A percentile compares a stretch with the other conserved stretches of the same genome.
These are phyloP conservation scores for Drosophila sordidapex DNA, from an alignment of 2,888 invertebrate species.

Conservation along the genomic window DNA sequence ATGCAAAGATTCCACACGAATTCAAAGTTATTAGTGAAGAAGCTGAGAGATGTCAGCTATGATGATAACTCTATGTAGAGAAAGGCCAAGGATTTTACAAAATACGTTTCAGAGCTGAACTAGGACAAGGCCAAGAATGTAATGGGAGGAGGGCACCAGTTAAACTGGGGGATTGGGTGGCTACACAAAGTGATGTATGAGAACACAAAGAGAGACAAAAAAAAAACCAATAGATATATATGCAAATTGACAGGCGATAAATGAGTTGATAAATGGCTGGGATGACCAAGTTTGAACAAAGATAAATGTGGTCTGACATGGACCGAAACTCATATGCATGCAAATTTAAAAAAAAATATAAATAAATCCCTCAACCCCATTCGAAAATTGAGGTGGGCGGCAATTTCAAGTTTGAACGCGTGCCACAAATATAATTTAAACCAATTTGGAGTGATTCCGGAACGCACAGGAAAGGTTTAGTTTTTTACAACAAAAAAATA, in stretches of 20 bases:
- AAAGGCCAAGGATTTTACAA: conserved; percentile 7
- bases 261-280: conserved; percentile 19
- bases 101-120: neutral
- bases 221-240: conserved; percentile 22
- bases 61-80: neutral
- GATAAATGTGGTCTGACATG: conserved; percentile 12
- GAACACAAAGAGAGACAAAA: neutral
- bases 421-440: conserved; percentile 41
- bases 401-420: conserved; percentile 19
- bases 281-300: conserved; percentile 21
- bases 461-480: conserved; percentile 42
- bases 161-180: neutral
- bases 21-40: neutral
- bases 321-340: conserved; percentile 15
- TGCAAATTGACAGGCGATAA: conserved; percentile 14
- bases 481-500: neutral
- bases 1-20: neutral
- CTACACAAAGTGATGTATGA: conserved; percentile 11
- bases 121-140: neutral
- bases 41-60: neutral
- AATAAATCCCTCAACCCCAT: neutral
- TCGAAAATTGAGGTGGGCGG: neutral
- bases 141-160: neutral
- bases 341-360: conserved; percentile 13
- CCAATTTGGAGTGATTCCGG: conserved; percentile 45